phyloP scores from a whole-genome alignment of 2,888 invertebrate species.

The Embidobia sp. region DNA sequence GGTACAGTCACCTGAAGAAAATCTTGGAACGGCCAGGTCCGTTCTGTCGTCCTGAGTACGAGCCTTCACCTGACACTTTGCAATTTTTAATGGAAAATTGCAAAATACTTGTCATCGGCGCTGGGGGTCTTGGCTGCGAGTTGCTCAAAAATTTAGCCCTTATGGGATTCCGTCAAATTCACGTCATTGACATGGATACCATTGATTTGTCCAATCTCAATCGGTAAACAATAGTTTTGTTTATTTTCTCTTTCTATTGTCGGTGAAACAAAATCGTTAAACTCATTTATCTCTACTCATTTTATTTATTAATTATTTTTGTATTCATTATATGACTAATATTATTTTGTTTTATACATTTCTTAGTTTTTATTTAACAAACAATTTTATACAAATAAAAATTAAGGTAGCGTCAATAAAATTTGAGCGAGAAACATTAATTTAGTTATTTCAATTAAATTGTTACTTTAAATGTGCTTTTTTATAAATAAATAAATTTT shows the following conservation, averaged over 20 bases:
- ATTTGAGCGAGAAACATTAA: too few relatives aligned
- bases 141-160: constrained; percentile 96
- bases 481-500: too few relatives aligned
- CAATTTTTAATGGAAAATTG: constrained; percentile 93
- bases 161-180: constrained; percentile 96
- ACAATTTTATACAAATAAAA: too few relatives aligned
- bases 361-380: too few relatives aligned
- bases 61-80: constrained; percentile 91
- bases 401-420: too few relatives aligned
- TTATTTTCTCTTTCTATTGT: too few relatives aligned
- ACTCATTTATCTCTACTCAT: background rate
- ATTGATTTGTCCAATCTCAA: constrained; percentile 99
- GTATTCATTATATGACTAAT: too few relatives aligned
- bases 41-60: constrained; percentile 96
- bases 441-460: too few relatives aligned
- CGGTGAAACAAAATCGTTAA: background rate
- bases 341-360: too few relatives aligned
- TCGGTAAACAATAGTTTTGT: constrained; percentile 84
- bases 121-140: constrained; percentile 99
- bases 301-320: too few relatives aligned
- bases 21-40: constrained; percentile 95
- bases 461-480: too few relatives aligned
- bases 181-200: constrained; percentile 99
- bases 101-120: constrained; percentile 94
- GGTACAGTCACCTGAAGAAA: constrained; percentile 93